Percentiles rank a stretch among this genome's conserved stretches.
phyloP scores from a whole-genome alignment of 2,797 vertebrate genomes.

The Carcharodon carcharias region DNA sequence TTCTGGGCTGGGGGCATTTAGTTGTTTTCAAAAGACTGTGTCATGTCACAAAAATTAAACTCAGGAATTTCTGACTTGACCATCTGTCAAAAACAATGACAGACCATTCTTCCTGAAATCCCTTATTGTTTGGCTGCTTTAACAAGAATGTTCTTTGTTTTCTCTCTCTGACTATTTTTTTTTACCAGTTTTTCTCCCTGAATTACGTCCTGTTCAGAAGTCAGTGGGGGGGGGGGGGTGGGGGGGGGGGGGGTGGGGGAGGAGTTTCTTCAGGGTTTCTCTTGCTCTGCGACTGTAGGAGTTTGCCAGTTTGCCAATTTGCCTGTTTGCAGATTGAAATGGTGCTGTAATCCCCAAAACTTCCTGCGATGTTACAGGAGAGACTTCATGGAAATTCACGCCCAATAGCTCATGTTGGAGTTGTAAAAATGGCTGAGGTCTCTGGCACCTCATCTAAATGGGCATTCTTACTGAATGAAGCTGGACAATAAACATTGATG shows the following conservation, averaged over 20 bases:
- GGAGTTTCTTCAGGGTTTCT: neutral
- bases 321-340: neutral
- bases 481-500: neutral
- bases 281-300: neutral
- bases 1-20: neutral
- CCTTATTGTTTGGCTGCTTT: neutral
- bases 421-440: neutral
- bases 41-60: neutral
- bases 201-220: no score
- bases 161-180: neutral
- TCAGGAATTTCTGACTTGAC: neutral
- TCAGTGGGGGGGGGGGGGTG: neutral
- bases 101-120: neutral
- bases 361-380: neutral
- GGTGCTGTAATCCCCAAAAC: neutral
- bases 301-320: neutral
- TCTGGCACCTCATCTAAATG: neutral
- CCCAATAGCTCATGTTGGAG: neutral
- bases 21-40: neutral
- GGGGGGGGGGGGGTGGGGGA: neutral
- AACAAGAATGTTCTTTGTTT: slow-evolving; percentile 4
- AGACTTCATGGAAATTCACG: neutral
- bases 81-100: neutral
- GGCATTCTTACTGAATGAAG: neutral
- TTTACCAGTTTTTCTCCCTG: neutral